Evolutionary conservation across 2,888 invertebrate genomes (phyloP).

Genomic region (Tortricodes alternella): DNA sequence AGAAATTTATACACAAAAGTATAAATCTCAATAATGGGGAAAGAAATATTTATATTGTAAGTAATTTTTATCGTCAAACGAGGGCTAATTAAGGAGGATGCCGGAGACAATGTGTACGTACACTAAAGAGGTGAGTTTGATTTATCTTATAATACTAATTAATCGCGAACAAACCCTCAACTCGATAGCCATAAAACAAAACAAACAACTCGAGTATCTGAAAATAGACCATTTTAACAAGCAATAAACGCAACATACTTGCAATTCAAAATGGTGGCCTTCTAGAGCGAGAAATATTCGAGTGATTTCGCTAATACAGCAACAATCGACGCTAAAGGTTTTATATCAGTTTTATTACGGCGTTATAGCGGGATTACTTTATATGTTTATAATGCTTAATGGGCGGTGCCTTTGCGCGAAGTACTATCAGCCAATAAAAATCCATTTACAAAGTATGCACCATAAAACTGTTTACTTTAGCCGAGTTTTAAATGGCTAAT

Average conservation of each 20-base stretch:
- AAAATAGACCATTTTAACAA: conserved; percentile 13
- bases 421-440: conserved; percentile 39
- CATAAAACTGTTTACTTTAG: conserved; percentile 29
- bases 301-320: conserved; percentile 37
- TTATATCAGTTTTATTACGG: conserved; percentile 30
- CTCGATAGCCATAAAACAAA: conserved; percentile 8
- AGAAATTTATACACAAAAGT: no score
- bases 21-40: no score
- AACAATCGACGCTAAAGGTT: conserved; percentile 40
- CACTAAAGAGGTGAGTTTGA: not conserved
- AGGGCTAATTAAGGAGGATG: no score
- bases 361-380: conserved; percentile 41
- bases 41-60: no score
- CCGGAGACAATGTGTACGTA: no score
- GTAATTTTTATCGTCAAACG: no score
- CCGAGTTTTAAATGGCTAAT: conserved; percentile 27
- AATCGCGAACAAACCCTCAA: not conserved
- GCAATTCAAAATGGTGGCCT: conserved; percentile 19
- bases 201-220: conserved; percentile 11
- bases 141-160: not conserved
- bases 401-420: conserved; percentile 47
- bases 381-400: conserved; percentile 65
- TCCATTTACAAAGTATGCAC: conserved; percentile 44
- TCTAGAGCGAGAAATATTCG: conserved; percentile 26
- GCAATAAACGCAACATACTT: conserved; percentile 26